phyloP scores from a whole-genome alignment of 1,140 invertebrate genomes.

The Lethrus apterus region DNA sequence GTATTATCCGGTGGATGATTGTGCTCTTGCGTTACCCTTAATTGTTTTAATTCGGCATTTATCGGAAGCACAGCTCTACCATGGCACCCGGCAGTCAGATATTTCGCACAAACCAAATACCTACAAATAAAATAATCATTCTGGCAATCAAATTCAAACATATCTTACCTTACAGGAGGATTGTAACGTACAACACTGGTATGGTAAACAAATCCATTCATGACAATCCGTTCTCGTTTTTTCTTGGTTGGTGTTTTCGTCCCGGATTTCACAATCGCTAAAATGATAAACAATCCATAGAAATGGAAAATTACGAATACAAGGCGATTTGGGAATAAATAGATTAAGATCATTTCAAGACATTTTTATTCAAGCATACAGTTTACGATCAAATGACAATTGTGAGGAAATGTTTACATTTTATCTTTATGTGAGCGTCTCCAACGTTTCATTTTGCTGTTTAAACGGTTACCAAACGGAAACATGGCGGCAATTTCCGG shows the following conservation, averaged over 20 bases:
- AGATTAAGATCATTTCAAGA: no score
- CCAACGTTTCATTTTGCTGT: constrained; percentile 16
- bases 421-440: no score
- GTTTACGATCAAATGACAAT: no score
- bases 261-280: no score
- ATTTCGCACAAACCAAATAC: constrained; percentile 16
- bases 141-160: constrained; percentile 2
- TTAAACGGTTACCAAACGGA: constrained; percentile 18
- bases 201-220: constrained; percentile 15
- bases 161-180: constrained; percentile 6
- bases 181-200: constrained; percentile 13
- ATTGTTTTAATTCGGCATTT: constrained; percentile 4
- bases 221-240: constrained; percentile 6
- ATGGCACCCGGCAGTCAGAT: constrained; percentile 11
- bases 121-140: not conserved
- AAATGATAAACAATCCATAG: no score
- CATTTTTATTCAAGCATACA: no score
- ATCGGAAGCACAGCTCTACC: constrained; percentile 12
- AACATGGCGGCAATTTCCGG: constrained; percentile 25
- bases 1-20: constrained; percentile 21
- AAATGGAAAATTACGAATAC: no score
- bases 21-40: constrained; percentile 18
- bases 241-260: no score
- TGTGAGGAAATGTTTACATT: no score
- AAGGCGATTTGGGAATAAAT: no score